Base-by-base conservation (phyloP, 2,888 invertebrate genomes). In the Coenonympha glycerion region DNA sequence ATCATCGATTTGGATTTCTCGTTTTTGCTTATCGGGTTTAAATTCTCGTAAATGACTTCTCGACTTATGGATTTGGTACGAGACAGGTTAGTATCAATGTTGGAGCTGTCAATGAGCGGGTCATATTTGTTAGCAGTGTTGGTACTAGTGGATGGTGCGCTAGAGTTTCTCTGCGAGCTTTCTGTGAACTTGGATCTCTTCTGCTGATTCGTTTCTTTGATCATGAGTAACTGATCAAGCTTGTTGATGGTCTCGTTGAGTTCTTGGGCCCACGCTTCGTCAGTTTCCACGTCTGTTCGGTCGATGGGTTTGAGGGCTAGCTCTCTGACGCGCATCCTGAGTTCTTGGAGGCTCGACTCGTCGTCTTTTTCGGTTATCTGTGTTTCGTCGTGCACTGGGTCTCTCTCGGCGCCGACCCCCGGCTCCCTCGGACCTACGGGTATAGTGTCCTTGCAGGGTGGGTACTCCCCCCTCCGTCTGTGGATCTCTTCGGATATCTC, bases 401-500 rank as follows among this genome's bases (percentile, higher is more conserved):
- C 88, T 52, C 90, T 75, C 79, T 94, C 93, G 0, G 93, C 93
- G 0, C 93, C 93, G 0, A 93, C 93, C 1, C 93, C 93, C 0
- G 93, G 93, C 64, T 93, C 92, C 37, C 92, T 75, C 0, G 87
- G 85, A 0, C 88, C 88, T 0, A 88, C 87, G 0, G 88, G 87
- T 21, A 80, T 74, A 1, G 77, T 73, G 64, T 89, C 79, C 39
- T 84, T 84, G 0, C 76, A 82, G 0, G 82, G 82, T 0, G 76
- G 83, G 33, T 85, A 87, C 39, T 89, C 89, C 41, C 91, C 91
- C 45, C 89, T 78, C 6, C 92, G 87, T 68, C 91, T 90, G 73
- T 96, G 96, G 59, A 96, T 97, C 69, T 96, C 95, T 80, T 97
- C 96, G 6, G 97, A 97, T 55, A 98, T 97, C 61, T 92, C 91